Evolutionary conservation across 2,797 vertebrate species (phyloP).

Genomic region (Paratrypauchen microcephalus): DNA sequence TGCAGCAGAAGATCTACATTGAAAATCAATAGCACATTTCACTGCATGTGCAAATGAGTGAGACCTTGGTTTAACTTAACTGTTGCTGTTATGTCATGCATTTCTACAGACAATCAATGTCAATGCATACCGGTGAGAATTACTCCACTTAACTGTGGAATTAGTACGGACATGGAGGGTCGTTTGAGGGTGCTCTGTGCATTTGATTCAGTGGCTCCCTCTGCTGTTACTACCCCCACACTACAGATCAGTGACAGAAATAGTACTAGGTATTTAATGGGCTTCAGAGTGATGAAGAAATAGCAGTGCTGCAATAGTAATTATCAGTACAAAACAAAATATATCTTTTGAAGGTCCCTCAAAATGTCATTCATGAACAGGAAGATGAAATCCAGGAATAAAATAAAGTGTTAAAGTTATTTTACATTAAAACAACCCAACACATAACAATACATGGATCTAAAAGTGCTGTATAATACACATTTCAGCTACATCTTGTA

Average conservation of each 20-base stretch:
- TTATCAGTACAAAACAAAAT: too few species aligned
- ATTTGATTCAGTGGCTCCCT: constrained; percentile 46
- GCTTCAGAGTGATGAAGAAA: too few species aligned
- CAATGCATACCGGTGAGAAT: neutral
- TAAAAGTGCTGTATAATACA: neutral
- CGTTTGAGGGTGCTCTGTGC: constrained; percentile 15
- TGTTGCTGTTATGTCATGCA: constrained; percentile 41
- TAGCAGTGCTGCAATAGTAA: too few species aligned
- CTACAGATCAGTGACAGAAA: constrained; percentile 21
- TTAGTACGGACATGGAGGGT: neutral
- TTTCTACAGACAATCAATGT: constrained; percentile 9
- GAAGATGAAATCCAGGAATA: too few species aligned
- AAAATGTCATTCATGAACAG: too few species aligned
- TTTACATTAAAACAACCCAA: neutral
- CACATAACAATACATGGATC: neutral
- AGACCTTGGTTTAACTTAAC: constrained; percentile 17
- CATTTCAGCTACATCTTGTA: too few species aligned
- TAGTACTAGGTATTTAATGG: too few species aligned
- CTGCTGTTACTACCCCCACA: constrained; percentile 41
- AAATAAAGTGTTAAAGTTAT: neutral
- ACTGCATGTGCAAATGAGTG: constrained; percentile 39
- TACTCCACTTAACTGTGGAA: neutral
- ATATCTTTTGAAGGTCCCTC: too few species aligned
- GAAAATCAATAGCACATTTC: constrained; percentile 63
- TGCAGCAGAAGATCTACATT: constrained; percentile 36